Base-by-base conservation (phyloP, 92 coral and sea anemone species). In the Parazoanthus darwini region DNA sequence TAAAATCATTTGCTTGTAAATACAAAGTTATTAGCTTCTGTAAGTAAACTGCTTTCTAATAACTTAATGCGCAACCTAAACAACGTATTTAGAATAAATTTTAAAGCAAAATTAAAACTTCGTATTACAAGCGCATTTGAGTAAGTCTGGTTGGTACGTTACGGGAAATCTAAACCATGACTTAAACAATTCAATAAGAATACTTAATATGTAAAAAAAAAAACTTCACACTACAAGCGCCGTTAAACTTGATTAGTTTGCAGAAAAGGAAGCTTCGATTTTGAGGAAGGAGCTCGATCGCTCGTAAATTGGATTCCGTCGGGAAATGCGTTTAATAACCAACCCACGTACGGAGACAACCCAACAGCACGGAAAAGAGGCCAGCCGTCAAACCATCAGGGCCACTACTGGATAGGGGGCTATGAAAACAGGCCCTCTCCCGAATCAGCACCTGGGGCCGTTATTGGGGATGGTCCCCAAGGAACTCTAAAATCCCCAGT, bases 281-380 rank as follows among this genome's bases (percentile, higher is more conserved):
- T 93, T 88, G 95, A 93, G 77, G 29, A 88, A 25, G 93, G 93
- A 14, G 66, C 65, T 15, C 35, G 42, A 48, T 79, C 82, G 6
- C 73, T 77, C n/a, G 86, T 71, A 3, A 81, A 82, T n/a, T 93
- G 95, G 95, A 50, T 86, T 36, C 79, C 82, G 59, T 86, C 92
- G 9, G 86, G 86, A 20, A 89, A 80, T 3, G 96, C 90, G 0
- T 91, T 93, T 67, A 73, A 87, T 67, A 91, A 91, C 79, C 95
- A 93, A 22, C 95, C 95, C 6, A 93, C 95, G 9, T 93, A 88
- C 83, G 95, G 95, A 66, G 96, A 93, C 78, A 93, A 93, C 88
- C 91, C 96, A 2, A 37, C 76, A 5, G 77, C 77, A 9, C 92
- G 96, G 63, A 59, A 74, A 68, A 81, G 94, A 23, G 83, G 81